Conservation (phyloP, 2,797 vertebrate genomes). For the Myotis pilosus region DNA sequence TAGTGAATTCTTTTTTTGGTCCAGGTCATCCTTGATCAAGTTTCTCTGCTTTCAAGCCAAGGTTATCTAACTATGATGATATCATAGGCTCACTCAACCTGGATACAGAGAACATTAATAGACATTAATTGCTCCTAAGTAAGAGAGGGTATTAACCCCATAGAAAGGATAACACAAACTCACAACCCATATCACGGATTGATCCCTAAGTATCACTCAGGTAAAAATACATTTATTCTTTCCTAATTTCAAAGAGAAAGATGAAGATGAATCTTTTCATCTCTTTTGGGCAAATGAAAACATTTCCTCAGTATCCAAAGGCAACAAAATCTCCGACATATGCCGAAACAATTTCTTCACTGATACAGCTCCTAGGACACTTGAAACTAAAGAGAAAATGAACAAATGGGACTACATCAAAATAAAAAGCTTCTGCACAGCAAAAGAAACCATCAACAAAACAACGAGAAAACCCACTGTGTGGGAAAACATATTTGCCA, state of each 20-base stretch:
- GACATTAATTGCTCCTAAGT: slow-evolving; percentile 40
- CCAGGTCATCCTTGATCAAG: slow-evolving; percentile 1
- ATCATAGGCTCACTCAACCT: neutral
- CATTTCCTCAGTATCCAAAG: neutral
- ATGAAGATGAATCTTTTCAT: neutral
- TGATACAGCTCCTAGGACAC: too few species aligned
- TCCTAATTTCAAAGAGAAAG: slow-evolving; percentile 38
- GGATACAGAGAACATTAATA: neutral
- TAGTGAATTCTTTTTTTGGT: neutral
- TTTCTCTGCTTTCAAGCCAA: slow-evolving; percentile 45
- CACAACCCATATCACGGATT: neutral
- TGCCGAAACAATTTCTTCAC: too few species aligned
- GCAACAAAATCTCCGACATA: too few species aligned
- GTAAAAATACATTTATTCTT: neutral
- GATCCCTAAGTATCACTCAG: neutral
- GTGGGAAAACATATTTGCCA: too few species aligned
- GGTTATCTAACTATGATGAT: slow-evolving; percentile 10
- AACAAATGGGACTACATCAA: too few species aligned
- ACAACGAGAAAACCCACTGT: too few species aligned
- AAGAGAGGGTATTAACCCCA: neutral
- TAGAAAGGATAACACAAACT: slow-evolving; percentile 11
- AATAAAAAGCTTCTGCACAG: too few species aligned
- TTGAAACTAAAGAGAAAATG: too few species aligned
- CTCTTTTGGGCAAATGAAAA: neutral
- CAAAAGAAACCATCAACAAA: too few species aligned